Evolutionary conservation across 2,797 vertebrate species (phyloP), one percentile per base, ranked within the genome.

Genomic region (Epinephelus coioides): DNA sequence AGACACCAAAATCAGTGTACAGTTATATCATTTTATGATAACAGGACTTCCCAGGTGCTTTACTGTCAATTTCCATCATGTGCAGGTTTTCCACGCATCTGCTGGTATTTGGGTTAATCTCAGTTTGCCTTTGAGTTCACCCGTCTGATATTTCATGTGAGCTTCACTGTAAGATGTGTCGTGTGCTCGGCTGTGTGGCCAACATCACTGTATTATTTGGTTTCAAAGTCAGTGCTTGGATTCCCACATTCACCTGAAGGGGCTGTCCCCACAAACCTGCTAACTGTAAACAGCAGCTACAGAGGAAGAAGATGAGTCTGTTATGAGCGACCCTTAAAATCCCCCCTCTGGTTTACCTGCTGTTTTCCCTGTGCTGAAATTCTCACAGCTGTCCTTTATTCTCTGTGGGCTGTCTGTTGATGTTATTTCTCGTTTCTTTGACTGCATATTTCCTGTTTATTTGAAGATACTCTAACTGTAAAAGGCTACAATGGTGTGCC

Each of bases 251-350:
- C 38, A 47, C 50, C 64, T 54, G 21, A 0, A 11, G 21, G 73
- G 86, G 64, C 9, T 44, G 65, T 68, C 61, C 73, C 80, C 67
- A 10, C 5, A 9, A 15, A 38, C 4, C 21, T 30, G 57, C 57
- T 21, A 9, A 9, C 64, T 72, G 62, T 78, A 78, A 64, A 72
- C 38, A 76, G 47, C 6, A 69, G 30, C 68, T 50, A 15, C 2
- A 62, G 1, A 47, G 15, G 15, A 15, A 76, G 44, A 76, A 53
- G 44, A 10, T 6, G 2, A 57, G 50, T 49, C n/a, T 54, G 30
- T 59, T 15, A 62, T 49, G 61, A 82, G 6, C 10, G 59, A 78
- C 8, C 62, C 57, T 43, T 63, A 6, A 83, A 87, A 78, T 54
- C 50, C 74, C 79, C 55, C n/a, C 3, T 25, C n/a, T 21, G 2